Conservation (phyloP, 2,797 vertebrate species). For the Anas georgica region DNA sequence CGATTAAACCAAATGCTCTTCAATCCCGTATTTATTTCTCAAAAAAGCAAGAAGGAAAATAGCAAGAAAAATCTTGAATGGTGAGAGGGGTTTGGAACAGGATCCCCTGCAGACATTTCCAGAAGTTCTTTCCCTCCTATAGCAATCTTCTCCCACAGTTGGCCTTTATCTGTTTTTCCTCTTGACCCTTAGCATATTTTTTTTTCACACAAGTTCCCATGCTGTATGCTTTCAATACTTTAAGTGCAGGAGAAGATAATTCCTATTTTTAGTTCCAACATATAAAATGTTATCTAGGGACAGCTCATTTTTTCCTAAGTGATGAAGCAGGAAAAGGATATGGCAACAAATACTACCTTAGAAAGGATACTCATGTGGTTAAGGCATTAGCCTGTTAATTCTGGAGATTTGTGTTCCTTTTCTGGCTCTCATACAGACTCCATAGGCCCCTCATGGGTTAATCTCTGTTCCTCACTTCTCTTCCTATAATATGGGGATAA, state of each 20-base stretch:
- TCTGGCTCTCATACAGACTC: not conserved
- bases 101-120: not conserved
- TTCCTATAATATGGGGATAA: not conserved
- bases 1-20: not conserved
- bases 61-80: not conserved
- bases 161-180: conserved; percentile 40
- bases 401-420: not conserved
- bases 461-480: not conserved
- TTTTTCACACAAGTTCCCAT: conserved; percentile 24
- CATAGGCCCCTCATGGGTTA: conserved; percentile 1
- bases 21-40: not conserved
- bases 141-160: not conserved
- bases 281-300: conserved; percentile 56
- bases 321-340: conserved; percentile 61
- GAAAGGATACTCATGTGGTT: conserved; percentile 32
- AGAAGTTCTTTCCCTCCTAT: not conserved
- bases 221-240: not conserved
- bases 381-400: conserved; percentile 46
- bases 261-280: conserved; percentile 54
- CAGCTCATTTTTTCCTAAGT: conserved; percentile 53
- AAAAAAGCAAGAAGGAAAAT: not conserved
- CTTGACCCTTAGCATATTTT: conserved; percentile 8
- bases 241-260: conserved; percentile 51
- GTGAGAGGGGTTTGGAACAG: not conserved
- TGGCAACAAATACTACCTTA: conserved; percentile 58